Evolutionary conservation across 2,888 invertebrate genomes (phyloP), one percentile per base, ranked within the genome.

Genomic region (Chouioia cunea): DNA sequence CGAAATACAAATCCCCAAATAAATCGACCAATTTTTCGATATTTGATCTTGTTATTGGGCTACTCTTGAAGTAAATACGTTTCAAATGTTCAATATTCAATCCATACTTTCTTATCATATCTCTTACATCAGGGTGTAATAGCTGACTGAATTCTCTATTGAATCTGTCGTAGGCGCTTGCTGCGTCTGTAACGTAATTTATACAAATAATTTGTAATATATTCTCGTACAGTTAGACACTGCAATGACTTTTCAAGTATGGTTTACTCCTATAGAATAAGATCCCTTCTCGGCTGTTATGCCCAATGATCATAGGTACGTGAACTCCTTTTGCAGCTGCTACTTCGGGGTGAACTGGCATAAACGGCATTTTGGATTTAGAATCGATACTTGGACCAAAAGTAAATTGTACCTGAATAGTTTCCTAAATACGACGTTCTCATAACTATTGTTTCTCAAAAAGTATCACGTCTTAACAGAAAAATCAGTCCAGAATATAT

Each of bases 291-390:
- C 72, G 70, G 18, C 54, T 53, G 36, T 36, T 36, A 12, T 36
- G 36, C 6, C 36, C 36, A 6, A 36, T 36, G 36, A 36, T 36
- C 36, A 48, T 66, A 0, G 81, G 81, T n/a, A 82, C 76, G 46
- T 76, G 71, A n/a, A 77, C 64, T 0, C 77, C 78, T 0, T 14
- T 8, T 8, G 63, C 48, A 4, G 59, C 53, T 2, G 74, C 66
- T 22, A 47, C 43, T 0, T 20, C 10, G 4, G 73, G 67, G 15
- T 75, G 65, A n/a, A 76, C 54, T 0, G 79, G 70, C 3, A 82
- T 23, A 44, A 81, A 79, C 8, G 81, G 79, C 66, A 76, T 76
- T 27, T 74, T 69, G 0, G 80, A 78, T 70, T 74, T 75, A 12
- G 23, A 22, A 54, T 82, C 82, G 6, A 75, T 2, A 15, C 70